Base-by-base conservation (phyloP, 2,113 vertebrate species). In the Bambusicola thoracicus region DNA sequence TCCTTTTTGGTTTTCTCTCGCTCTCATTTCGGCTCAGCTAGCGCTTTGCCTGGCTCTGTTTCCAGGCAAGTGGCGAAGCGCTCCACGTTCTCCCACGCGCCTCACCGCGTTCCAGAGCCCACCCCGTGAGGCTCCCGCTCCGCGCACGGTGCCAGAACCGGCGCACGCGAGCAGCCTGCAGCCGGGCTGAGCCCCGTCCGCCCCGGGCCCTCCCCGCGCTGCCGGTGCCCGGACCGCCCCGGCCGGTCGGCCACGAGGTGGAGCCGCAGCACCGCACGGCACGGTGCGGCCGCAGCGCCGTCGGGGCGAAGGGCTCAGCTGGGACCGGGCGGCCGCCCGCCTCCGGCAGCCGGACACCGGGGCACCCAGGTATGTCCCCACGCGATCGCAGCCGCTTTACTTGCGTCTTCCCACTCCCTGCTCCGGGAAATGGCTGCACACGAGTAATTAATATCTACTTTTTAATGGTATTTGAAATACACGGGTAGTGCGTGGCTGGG, bases 391-490 rank as follows among this genome's bases (percentile, higher is more conserved):
- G 4, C 0, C 0, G 16, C 38, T 20, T 51, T 43, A 17, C 2
- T n/a, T 6, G 4, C 30, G 32, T 65, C 43, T 53, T 40, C 73
- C 41, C 41, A 32, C n/a, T 53, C 75, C 73, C 58, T 24, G 1
- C 18, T 49, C 15, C 4, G 8, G 68, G 34, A 91, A 75, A 41
- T 34, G 29, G 7, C 14, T 38, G 51, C 73, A 74, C 88, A 67
- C 29, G 62, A 83, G 17, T 46, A 32, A 68, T 27, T 49, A 32
- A 65, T 27, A 67, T 10, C 30, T n/a, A n/a, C 1, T 10, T 65
- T 96, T 96, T 96, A 95, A 96, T 95, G 61, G 16, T 44, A 51
- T 59, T 81, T 83, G 46, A 81, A 81, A 86, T 88, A 90, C 30
- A 96, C 25, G 77, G 34, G 46, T 49, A 94, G 51, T 0, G 1